Conservation (phyloP, 2,888 invertebrate species). For the Aelia acuminata region DNA sequence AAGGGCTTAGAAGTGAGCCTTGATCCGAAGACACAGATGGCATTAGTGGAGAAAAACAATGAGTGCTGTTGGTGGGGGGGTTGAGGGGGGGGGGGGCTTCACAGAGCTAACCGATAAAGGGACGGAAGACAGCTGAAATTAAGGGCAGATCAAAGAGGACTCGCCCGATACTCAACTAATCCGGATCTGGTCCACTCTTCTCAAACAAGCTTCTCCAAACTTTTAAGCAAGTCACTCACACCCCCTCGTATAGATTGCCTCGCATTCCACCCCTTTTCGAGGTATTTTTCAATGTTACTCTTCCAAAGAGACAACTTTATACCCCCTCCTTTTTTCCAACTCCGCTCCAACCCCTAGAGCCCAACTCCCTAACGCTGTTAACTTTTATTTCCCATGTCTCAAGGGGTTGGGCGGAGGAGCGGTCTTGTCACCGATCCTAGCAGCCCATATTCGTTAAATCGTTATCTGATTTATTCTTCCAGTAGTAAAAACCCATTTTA, state of each 20-base stretch:
- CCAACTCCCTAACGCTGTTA: not conserved
- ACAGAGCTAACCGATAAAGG: conserved; percentile 20
- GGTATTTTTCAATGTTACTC: conserved; percentile 50
- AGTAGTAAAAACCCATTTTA: no score
- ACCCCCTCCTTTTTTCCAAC: no score
- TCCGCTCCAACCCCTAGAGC: not conserved
- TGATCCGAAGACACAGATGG: conserved; percentile 36
- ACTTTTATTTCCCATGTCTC: not conserved
- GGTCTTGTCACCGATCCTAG: not conserved
- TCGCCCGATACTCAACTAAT: conserved; percentile 13
- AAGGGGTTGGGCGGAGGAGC: not conserved
- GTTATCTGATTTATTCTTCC: not conserved
- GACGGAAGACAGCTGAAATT: conserved; percentile 13
- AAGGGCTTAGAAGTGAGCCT: not conserved
- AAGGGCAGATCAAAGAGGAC: not conserved
- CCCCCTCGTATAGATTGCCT: conserved; percentile 41
- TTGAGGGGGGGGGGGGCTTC: not conserved
- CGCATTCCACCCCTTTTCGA: conserved; percentile 33
- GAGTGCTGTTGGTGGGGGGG: not conserved
- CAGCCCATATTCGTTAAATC: not conserved
- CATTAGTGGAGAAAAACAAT: conserved; percentile 45
- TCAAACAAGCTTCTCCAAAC: conserved; percentile 24
- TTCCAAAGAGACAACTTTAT: conserved; percentile 37
- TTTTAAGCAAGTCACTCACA: conserved; percentile 44
- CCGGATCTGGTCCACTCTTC: conserved; percentile 42